phyloP scores from a whole-genome alignment of 2,113 vertebrate species.

The Motacilla alba region DNA sequence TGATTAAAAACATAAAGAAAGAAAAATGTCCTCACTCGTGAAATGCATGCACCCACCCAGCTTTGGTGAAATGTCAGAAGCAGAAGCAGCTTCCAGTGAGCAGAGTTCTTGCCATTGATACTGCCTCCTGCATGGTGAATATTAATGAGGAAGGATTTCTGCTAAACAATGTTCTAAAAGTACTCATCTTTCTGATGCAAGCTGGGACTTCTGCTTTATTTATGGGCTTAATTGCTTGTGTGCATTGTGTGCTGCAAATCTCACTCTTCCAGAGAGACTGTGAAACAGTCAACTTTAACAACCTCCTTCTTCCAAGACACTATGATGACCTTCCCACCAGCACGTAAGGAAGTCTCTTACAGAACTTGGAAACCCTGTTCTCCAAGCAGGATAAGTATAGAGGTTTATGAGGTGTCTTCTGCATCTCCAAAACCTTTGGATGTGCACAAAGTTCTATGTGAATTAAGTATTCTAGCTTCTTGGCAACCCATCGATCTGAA shows the following conservation, averaged over 20 bases:
- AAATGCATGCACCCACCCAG: not conserved
- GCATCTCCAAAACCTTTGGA: not conserved
- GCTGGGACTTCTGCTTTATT: not conserved
- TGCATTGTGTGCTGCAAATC: not conserved
- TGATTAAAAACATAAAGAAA: not conserved
- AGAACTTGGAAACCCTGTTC: not conserved
- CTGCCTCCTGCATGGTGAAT: not conserved
- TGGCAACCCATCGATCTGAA: not conserved
- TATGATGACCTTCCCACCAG: not conserved
- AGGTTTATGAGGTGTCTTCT: slow-evolving; percentile 24
- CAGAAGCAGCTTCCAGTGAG: not conserved
- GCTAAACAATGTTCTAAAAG: not conserved
- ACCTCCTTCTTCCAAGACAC: not conserved
- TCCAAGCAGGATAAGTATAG: not conserved
- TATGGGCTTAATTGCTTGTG: not conserved
- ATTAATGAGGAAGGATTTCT: not conserved
- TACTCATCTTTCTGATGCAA: not conserved
- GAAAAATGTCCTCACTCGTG: not conserved
- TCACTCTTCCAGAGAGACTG: not conserved
- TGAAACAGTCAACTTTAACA: not conserved
- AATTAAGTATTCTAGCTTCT: not conserved
- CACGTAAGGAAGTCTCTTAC: not conserved
- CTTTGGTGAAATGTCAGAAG: not conserved
- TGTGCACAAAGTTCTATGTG: not conserved
- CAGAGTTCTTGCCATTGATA: not conserved